These are phyloP conservation scores for Percina caprodes DNA, from an alignment of 2,113 vertebrate species.

Conservation along the genomic window DNA sequence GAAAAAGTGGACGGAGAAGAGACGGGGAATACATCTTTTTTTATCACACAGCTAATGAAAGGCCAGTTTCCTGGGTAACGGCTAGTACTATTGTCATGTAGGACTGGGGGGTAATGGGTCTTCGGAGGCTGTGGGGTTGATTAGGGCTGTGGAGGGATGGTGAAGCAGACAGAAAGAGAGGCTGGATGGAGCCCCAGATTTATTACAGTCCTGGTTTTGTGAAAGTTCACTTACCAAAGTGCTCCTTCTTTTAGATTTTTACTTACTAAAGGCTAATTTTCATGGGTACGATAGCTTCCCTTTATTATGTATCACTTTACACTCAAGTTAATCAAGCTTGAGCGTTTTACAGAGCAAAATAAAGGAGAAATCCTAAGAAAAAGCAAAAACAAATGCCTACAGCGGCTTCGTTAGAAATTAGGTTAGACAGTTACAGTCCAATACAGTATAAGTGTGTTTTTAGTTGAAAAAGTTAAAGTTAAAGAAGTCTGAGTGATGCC, in stretches of 20 bases:
- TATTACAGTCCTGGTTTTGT: slow-evolving; percentile 72
- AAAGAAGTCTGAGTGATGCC: too few species aligned
- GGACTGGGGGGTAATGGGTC: not conserved
- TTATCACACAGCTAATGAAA: slow-evolving; percentile 84
- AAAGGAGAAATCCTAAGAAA: not conserved
- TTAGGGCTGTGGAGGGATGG: slow-evolving; percentile 40
- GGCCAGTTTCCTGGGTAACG: slow-evolving; percentile 75
- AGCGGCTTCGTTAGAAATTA: too few species aligned
- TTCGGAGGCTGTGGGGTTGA: slow-evolving; percentile 26
- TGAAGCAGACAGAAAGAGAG: slow-evolving; percentile 23
- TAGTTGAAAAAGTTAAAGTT: too few species aligned
- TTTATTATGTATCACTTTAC: not conserved
- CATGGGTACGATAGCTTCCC: not conserved
- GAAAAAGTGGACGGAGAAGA: slow-evolving; percentile 47
- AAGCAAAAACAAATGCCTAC: not conserved
- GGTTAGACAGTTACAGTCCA: not conserved
- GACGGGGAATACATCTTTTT: slow-evolving; percentile 82
- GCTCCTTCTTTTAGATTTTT: not conserved
- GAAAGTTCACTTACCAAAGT: slow-evolving; percentile 55
- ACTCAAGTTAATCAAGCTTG: not conserved
- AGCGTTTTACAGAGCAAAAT: not conserved
- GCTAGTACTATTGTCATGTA: slow-evolving; percentile 79
- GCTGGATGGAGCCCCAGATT: slow-evolving; percentile 70
- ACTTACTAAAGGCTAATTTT: not conserved
- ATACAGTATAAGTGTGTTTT: not conserved